Evolutionary conservation across 1,140 invertebrate species (phyloP).

Genomic region (Bathynomus jamesi): DNA sequence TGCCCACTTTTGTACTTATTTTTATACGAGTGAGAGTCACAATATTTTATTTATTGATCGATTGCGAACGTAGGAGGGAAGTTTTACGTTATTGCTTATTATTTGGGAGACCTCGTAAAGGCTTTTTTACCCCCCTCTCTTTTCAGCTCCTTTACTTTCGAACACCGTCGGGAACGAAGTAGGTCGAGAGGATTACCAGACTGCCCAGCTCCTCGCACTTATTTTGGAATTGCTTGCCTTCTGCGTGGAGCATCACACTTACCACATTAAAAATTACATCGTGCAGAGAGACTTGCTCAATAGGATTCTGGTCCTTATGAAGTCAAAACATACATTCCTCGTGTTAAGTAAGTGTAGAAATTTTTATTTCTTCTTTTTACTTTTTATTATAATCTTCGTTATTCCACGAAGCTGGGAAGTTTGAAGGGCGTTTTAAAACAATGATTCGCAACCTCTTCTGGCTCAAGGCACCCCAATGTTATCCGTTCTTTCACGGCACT

Average conservation of each 20-base stretch:
- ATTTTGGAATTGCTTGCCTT: constrained; percentile 96
- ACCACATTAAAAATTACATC: constrained; percentile 97
- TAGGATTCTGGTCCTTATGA: constrained; percentile 90
- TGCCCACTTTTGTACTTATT: not conserved
- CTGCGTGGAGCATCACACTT: constrained; percentile 99
- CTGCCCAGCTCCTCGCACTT: constrained; percentile 86
- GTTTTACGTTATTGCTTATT: too few species aligned
- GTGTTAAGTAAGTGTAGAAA: constrained; percentile 64
- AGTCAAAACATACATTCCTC: constrained; percentile 95
- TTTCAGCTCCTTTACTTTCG: constrained; percentile 70
- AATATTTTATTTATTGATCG: too few species aligned
- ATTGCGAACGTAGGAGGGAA: too few species aligned
- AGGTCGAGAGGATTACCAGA: constrained; percentile 87
- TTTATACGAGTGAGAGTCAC: not conserved
- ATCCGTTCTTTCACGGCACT: too few species aligned
- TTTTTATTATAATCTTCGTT: too few species aligned
- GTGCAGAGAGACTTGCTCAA: constrained; percentile 92
- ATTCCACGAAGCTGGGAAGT: too few species aligned
- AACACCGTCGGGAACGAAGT: constrained; percentile 83
- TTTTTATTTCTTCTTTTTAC: too few species aligned
- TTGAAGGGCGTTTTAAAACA: too few species aligned
- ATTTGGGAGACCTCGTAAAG: too few species aligned
- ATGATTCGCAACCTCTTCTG: too few species aligned
- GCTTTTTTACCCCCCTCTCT: constrained; percentile 14
- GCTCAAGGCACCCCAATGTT: too few species aligned